Base-by-base conservation (phyloP, 1,140 invertebrate genomes). In the Atta texana region DNA sequence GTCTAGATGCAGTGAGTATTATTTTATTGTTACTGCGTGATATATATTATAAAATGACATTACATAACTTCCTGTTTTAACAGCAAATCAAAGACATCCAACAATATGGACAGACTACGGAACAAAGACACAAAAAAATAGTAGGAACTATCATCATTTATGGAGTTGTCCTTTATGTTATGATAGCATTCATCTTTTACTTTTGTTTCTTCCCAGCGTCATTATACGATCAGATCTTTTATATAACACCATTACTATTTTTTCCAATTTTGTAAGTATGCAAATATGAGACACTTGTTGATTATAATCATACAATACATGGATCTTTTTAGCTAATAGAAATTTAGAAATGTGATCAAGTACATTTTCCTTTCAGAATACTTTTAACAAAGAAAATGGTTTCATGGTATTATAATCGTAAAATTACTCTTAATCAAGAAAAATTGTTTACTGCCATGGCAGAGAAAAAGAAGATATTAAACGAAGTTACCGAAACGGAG, bases 401-500 rank as follows among this genome's bases (percentile, higher is more conserved):
- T 91, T 97, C 97, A 64, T 98, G 98, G 97, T 99, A 98, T 94
- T 99, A 98, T 95, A 97, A 97, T 88, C 96, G 97, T 94, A 97
- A 98, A 95, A 96, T 99, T 61, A 96, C 96, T 75, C 97, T 96
- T 92, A 99, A 98, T 95, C 97, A 97, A 94, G 96, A 96, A 86
- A 97, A 97, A 94, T 95, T 99, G 64, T 94, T 94, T 74, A 96
- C 96, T 66, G 96, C 99, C 92, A 96, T 97, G 89, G 96, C 97
- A 80, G 97, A 98, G 90, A 99, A 98, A 93, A 98, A 97, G 93
- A 97, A 98, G 94, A 97, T 99, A 90, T 95, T 99, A 63, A 98
- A 99, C 93, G 97, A 99, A 94, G 98, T 99, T 51, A 99, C 98
- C 96, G 98, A 99, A 93, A 99, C 97, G 68, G 99, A 99, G 95